Evolutionary conservation across 2,888 invertebrate genomes (phyloP).

Genomic region (Dasysyrphus tricinctus): DNA sequence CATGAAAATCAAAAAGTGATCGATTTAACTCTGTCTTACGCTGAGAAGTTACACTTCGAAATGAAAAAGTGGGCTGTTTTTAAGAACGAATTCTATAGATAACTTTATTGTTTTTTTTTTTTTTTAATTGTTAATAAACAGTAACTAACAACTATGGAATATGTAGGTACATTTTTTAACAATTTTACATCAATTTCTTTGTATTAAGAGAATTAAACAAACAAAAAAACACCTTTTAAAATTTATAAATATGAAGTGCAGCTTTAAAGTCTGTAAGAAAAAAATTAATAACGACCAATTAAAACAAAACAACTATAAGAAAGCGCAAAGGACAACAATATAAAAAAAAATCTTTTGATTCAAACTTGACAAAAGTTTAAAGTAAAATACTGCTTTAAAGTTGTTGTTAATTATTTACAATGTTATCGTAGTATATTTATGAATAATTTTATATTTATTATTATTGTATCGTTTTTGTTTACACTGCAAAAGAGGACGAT

Average conservation of each 20-base stretch:
- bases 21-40: no score
- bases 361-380: slow-evolving; percentile 33
- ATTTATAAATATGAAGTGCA: background rate
- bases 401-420: slow-evolving; percentile 65
- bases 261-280: background rate
- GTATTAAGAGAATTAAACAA: slow-evolving; percentile 18
- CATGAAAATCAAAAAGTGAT: no score
- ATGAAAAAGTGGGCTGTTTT: background rate
- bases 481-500: slow-evolving; percentile 41
- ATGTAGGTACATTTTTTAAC: slow-evolving; percentile 56
- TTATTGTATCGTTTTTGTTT: slow-evolving; percentile 48
- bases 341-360: slow-evolving; percentile 33
- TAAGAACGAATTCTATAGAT: slow-evolving; percentile 57
- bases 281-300: slow-evolving; percentile 32
- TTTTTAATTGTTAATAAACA: slow-evolving; percentile 49
- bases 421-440: slow-evolving; percentile 47
- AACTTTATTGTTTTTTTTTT: slow-evolving; percentile 53
- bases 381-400: slow-evolving; percentile 63
- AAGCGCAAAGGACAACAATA: slow-evolving; percentile 34
- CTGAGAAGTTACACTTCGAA: no score
- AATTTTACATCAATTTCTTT: slow-evolving; percentile 49
- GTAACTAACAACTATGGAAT: slow-evolving; percentile 70
- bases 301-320: slow-evolving; percentile 10
- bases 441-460: slow-evolving; percentile 11
- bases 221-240: slow-evolving; percentile 9